phyloP scores from a whole-genome alignment of 2,888 invertebrate species.

The Ctenicera cuprea region DNA sequence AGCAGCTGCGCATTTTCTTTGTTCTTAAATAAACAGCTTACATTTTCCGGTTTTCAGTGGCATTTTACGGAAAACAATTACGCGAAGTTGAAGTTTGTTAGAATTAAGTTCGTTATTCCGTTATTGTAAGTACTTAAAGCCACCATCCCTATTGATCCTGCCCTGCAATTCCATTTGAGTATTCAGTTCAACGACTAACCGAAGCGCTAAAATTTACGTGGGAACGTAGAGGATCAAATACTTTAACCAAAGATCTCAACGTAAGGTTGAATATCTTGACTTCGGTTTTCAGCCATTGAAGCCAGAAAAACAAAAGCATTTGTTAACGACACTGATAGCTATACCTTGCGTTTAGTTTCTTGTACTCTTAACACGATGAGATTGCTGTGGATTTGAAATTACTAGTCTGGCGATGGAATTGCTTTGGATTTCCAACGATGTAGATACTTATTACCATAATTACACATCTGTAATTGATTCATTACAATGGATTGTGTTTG shows the following conservation, averaged over 20 bases:
- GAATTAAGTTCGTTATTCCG: slow-evolving; percentile 47
- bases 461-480: slow-evolving; percentile 48
- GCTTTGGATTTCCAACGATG: slow-evolving; percentile 34
- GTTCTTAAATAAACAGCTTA: slow-evolving; percentile 30
- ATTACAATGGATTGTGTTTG: slow-evolving; percentile 37
- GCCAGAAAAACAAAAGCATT: not conserved
- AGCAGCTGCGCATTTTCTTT: slow-evolving; percentile 32
- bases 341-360: slow-evolving; percentile 19
- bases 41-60: slow-evolving; percentile 19
- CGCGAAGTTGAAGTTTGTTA: slow-evolving; percentile 23
- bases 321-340: slow-evolving; percentile 12
- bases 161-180: slow-evolving; percentile 23
- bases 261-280: slow-evolving; percentile 31
- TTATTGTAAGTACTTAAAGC: slow-evolving; percentile 39
- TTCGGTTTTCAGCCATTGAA: slow-evolving; percentile 2
- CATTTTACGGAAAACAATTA: slow-evolving; percentile 32
- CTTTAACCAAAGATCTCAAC: slow-evolving; percentile 28
- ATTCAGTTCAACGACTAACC: slow-evolving; percentile 38
- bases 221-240: slow-evolving; percentile 34
- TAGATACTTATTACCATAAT: slow-evolving; percentile 50
- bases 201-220: slow-evolving; percentile 40
- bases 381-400: slow-evolving; percentile 26
- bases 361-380: not conserved
- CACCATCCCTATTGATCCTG: slow-evolving; percentile 40
- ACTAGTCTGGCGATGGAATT: slow-evolving; percentile 27